Base-by-base conservation (phyloP, 2,888 invertebrate genomes). In the Eristalis intricaria region DNA sequence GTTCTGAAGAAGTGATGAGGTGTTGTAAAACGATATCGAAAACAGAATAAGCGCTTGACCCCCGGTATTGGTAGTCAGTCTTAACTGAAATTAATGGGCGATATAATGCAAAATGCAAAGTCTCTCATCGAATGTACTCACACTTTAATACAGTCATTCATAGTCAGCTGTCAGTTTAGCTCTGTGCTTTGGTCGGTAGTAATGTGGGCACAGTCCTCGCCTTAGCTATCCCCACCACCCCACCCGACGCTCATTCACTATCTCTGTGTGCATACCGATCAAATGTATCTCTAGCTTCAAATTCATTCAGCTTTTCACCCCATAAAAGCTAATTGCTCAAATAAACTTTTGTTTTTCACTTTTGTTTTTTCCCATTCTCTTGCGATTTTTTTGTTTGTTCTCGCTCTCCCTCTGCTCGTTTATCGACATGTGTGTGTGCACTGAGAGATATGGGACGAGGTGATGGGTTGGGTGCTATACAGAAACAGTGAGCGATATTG, bases 291-390 rank as follows among this genome's bases (percentile, higher is more conserved):
- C 64, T 75, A 76, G 79, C 79, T 76, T 84, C 69, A 73, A 86
- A 87, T 87, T 87, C 87, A 87, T 87, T 87, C 87, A 87, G 87
- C 87, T 87, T 87, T 87, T 87, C 80, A 84, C 87, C 79, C 84
- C 79, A 79, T 84, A 87, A 87, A 87, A 87, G 87, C 84, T 87
- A 84, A 87, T 87, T 87, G 87, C 79, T 79, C 66, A 76, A 84
- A 84, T 76, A 84, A 83, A 86, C 86, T 82, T 86, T 82, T 82
- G 68, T 84, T 77, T 82, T 68, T 77, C 32, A 23, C 56, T 71
- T 70, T 70, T 29, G 15, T 29, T 61, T 29, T 61, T 43, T 64
- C 19, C 50, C 50, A 50, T 50, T 50, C 50, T 50, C 50, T 8
- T 50, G 50, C 8, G 19, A 22, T 76, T 19, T 56, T 80, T 40